Evolutionary conservation across 2,797 vertebrate genomes (phyloP), one percentile per base, ranked within the genome.

Genomic region (Lates japonicus): DNA sequence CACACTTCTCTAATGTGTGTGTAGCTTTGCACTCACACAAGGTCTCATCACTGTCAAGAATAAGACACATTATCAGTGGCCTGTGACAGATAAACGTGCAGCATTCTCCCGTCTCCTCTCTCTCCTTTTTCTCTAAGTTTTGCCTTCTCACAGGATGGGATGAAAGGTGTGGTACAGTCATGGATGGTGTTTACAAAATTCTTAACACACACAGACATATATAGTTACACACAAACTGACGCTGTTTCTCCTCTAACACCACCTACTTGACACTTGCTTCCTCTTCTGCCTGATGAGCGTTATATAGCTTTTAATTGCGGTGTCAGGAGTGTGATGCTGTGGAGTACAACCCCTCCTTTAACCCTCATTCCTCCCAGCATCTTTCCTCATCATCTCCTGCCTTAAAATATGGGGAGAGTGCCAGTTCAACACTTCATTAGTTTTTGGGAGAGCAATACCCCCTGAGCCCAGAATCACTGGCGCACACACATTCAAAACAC

Each of bases 51-150:
- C 70, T 51, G 31, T 91, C 46, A 48, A 41, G 77, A 44, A 44
- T 9, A 48, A 70, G 42, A 73, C 81, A 75, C 55, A 61, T 88
- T 86, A 80, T 70, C 73, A 69, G 52, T 79, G 66, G 39, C 63
- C 52, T 84, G 64, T 81, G 78, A 70, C 76, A 77, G 65, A 70
- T 39, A 17, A 68, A 80, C 76, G 42, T 73, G 61, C 20, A 14
- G 42, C 49, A 3, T 19, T 29, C 42, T 39, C 13, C 7, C 22
- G 55, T 52, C 22, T 52, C 25, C 29, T 37, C 17, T 63, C 19
- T 55, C 44, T 62, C 48, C 4, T 62, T 59, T 48, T 49, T 54
- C n/a, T 62, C 49, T 66, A 31, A 66, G 63, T 72, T 70, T 57
- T 16, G 1, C 41, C 58, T 31, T 62, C 31, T 60, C 63, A 31